Conservation (phyloP, 2,113 vertebrate species). For the Lonchura striata region DNA sequence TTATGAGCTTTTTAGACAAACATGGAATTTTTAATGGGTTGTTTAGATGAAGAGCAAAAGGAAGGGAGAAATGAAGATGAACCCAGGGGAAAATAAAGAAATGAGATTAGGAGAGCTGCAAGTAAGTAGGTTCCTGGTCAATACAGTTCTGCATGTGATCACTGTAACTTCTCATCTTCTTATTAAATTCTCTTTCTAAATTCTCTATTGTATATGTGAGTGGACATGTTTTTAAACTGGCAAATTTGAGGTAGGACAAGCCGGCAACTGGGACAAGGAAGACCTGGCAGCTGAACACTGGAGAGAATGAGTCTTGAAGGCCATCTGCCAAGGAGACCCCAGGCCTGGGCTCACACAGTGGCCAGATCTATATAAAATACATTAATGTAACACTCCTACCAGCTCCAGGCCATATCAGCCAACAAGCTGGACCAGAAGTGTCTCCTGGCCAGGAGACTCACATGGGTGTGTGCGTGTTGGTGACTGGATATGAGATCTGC, state of each 20-base stretch:
- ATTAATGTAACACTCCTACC: accelerated
- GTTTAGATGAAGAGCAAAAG: not conserved
- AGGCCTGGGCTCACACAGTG: not conserved
- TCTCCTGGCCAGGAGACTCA: not conserved
- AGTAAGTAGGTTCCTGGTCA: not conserved
- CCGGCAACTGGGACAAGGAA: not conserved
- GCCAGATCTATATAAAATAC: not conserved
- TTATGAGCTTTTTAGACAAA: not conserved
- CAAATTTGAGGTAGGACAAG: not conserved
- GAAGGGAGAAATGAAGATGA: not conserved
- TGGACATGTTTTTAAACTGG: not conserved
- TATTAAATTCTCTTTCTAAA: not conserved
- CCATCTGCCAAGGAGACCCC: not conserved
- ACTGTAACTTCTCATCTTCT: not conserved
- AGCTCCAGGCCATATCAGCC: not conserved
- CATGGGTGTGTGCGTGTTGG: accelerated
- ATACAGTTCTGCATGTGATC: not conserved
- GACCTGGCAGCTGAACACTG: not conserved
- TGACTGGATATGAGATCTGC: not conserved
- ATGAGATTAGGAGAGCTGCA: not conserved
- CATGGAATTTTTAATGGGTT: not conserved
- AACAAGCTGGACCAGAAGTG: not conserved
- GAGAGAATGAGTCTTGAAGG: not conserved
- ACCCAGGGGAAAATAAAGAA: not conserved
- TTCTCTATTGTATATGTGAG: not conserved